A percentile compares a stretch with the other conserved stretches of the same genome.
phyloP scores from a whole-genome alignment of 2,888 invertebrate genomes.

The Nebria brevicollis region DNA sequence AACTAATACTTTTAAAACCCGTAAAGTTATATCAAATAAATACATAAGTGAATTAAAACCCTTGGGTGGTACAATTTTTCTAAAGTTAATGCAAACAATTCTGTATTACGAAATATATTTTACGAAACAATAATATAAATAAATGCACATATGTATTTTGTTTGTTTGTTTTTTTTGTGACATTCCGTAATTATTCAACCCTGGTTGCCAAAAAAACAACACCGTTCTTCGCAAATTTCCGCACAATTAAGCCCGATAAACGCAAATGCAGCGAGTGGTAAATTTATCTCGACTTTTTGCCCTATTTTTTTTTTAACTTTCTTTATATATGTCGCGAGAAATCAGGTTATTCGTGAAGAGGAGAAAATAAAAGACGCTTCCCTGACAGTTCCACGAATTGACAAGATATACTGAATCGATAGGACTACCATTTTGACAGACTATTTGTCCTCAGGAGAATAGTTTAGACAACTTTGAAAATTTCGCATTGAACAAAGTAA shows the following conservation, averaged over 20 bases:
- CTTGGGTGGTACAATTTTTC: too few species aligned
- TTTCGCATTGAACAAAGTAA: neutral
- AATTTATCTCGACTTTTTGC: neutral
- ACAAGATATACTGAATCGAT: neutral
- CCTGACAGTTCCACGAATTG: neutral
- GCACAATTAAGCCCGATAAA: neutral
- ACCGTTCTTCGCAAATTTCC: neutral
- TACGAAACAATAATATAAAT: neutral
- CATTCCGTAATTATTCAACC: neutral
- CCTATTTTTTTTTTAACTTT: neutral
- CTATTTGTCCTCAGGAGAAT: neutral
- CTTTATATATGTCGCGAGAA: neutral
- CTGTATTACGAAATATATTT: too few species aligned
- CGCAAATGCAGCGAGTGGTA: neutral
- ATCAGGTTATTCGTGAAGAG: neutral
- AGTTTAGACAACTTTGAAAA: neutral
- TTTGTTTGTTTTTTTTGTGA: neutral
- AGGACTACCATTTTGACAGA: neutral
- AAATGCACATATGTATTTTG: neutral
- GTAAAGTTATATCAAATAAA: too few species aligned
- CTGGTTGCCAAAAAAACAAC: neutral
- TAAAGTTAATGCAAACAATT: too few species aligned
- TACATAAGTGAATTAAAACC: too few species aligned
- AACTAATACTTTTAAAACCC: too few species aligned
- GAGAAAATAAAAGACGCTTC: neutral